phyloP scores from a whole-genome alignment of 1,140 invertebrate species.

The Penaeus indicus region DNA sequence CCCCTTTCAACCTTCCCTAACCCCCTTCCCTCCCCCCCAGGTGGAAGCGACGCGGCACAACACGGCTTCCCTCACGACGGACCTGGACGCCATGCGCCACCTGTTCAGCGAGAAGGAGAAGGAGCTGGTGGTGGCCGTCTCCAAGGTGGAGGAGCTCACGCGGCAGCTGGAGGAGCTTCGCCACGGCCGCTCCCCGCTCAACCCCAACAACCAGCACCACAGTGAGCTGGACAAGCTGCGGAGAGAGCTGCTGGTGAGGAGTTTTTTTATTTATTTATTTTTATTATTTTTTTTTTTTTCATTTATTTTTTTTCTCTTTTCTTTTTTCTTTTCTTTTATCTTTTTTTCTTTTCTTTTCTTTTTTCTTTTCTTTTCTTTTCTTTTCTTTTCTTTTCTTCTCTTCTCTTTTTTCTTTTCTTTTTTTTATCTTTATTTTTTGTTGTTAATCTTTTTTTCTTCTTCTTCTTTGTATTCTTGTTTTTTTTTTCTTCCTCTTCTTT shows the following conservation, averaged over 20 bases:
- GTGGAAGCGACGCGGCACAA: slow-evolving; percentile 59
- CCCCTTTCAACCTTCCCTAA: not conserved
- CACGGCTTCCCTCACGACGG: slow-evolving; percentile 69
- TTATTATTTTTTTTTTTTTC: no score
- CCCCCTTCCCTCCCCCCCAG: slow-evolving; percentile 3
- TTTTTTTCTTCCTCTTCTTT: no score
- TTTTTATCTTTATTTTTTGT: no score
- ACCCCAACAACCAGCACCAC: slow-evolving; percentile 77
- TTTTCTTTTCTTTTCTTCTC: no score
- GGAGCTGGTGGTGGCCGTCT: slow-evolving; percentile 92
- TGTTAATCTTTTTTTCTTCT: no score
- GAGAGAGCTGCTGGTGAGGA: slow-evolving; percentile 87
- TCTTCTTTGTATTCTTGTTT: no score
- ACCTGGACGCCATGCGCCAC: slow-evolving; percentile 94
- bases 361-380: no score
- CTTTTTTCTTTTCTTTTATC: no score
- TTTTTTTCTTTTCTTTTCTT: no score
- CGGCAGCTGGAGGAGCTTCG: slow-evolving; percentile 91
- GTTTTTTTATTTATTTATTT: no score
- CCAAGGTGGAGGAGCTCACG: slow-evolving; percentile 95
- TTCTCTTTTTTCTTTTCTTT: no score
- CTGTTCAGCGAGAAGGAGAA: slow-evolving; percentile 98
- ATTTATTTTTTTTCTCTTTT: no score
- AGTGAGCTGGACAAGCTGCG: slow-evolving; percentile 89
- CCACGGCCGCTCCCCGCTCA: slow-evolving; percentile 74